Conservation (phyloP, 2,113 vertebrate genomes). For the Baryphthengus martii region DNA sequence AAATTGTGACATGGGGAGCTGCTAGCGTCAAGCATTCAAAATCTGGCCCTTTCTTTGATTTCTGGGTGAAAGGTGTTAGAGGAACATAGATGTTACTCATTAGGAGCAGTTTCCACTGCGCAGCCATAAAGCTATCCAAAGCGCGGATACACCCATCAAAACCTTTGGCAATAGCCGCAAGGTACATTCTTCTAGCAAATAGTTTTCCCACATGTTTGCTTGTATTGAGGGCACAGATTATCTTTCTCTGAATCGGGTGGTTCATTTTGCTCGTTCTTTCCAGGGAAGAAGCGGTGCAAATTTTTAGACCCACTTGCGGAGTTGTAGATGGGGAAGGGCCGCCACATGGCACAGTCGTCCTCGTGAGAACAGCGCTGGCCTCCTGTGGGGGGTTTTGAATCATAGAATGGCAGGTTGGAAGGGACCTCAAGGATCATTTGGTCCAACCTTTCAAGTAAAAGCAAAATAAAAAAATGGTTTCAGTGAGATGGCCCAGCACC, state of each 20-base stretch:
- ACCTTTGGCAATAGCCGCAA: background rate
- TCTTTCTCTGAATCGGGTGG: background rate
- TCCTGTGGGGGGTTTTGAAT: background rate
- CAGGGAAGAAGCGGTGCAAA: background rate
- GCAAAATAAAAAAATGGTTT: too few species aligned
- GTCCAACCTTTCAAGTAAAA: too few species aligned
- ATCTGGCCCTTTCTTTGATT: background rate
- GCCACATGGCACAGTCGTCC: accelerated
- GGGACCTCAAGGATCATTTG: too few species aligned
- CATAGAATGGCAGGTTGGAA: too few species aligned
- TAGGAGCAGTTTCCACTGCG: background rate
- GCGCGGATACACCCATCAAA: background rate
- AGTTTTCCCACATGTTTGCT: background rate
- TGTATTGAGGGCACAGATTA: background rate
- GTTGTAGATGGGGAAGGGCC: background rate
- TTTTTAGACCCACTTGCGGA: background rate
- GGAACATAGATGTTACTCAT: background rate
- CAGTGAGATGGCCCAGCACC: too few species aligned
- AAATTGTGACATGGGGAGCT: background rate
- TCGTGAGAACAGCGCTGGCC: accelerated
- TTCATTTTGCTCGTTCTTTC: background rate
- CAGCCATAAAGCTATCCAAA: background rate
- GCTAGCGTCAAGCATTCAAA: background rate
- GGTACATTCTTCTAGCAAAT: background rate
- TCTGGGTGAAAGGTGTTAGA: background rate